Evolutionary conservation across 2,797 vertebrate genomes (phyloP).

Genomic region (Mallotus villosus): DNA sequence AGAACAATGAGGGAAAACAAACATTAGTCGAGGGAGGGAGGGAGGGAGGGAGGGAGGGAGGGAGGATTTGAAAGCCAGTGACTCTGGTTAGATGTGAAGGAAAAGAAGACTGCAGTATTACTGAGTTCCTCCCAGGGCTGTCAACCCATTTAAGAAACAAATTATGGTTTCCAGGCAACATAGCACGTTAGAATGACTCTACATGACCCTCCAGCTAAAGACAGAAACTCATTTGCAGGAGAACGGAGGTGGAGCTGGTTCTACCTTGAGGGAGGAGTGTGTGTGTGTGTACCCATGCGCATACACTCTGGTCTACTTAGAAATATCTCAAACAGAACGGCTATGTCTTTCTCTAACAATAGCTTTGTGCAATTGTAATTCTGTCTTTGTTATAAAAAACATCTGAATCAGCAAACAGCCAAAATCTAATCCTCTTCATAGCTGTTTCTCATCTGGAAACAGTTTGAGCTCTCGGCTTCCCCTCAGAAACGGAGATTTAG

Average conservation of each 20-base stretch:
- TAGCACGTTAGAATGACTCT: slow-evolving; percentile 42
- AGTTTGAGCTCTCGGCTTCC: neutral
- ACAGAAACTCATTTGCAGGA: slow-evolving; percentile 56
- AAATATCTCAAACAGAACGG: too few relatives aligned
- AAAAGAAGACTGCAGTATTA: slow-evolving; percentile 45
- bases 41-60: slow-evolving; percentile 21
- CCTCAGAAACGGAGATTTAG: neutral
- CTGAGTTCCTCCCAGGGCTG: slow-evolving; percentile 35
- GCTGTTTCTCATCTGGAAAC: neutral
- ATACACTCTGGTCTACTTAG: too few relatives aligned
- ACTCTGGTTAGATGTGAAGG: slow-evolving; percentile 4
- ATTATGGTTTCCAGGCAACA: slow-evolving; percentile 41
- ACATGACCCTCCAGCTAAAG: slow-evolving; percentile 51
- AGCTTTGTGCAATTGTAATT: neutral
- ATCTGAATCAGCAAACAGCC: neutral
- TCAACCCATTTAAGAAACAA: slow-evolving; percentile 30
- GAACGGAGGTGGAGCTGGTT: slow-evolving; percentile 49
- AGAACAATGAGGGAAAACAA: slow-evolving; percentile 19
- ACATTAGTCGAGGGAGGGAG: slow-evolving; percentile 8
- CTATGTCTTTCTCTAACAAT: slow-evolving; percentile 1
- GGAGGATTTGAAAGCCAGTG: slow-evolving; percentile 14
- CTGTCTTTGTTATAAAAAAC: neutral
- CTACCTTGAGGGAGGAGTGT: slow-evolving; percentile 40
- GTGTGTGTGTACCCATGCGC: slow-evolving; percentile 14
- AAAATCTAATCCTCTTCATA: neutral